Base-by-base conservation (phyloP, 2,888 invertebrate genomes). In the Pterobdella sp. region DNA sequence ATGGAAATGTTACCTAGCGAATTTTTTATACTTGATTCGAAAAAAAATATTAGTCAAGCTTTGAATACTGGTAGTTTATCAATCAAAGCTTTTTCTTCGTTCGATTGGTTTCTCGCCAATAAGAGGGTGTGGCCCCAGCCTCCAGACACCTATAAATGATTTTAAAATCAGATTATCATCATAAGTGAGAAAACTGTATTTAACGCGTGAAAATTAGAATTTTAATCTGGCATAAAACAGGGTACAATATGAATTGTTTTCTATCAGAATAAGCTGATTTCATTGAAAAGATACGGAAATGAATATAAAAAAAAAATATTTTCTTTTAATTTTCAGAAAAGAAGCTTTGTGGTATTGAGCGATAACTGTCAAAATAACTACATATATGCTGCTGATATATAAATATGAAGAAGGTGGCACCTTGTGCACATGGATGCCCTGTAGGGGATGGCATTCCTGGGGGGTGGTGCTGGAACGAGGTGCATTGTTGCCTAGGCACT, bases 401-500 rank as follows among this genome's bases (percentile, higher is more conserved):
- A 4, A 56, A 56, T 56, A 56, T 7, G 42, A 42, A 42, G 42
- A 14, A 18, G 42, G n/a, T n/a, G n/a, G n/a, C 26, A 94, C 88
- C 76, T 89, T 88, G 65, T 89, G 88, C 77, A 92, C 88, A 84
- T 90, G 89, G 75, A 91, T 85, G 49, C 90, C 90, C 72, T 80
- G 89, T 63, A 87, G 78, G 1, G 85, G 81, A 77, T 86, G 86
- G 72, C 93, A 92, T 85, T 94, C 94, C 84, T 91, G 90, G 32
- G 94, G 93, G 37, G 88, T 87, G 0, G 93, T 90, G 1, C 92
- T 90, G 0, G 93, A 93, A 81, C 92, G 93, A 79, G 82, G 79
- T 74, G 90, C 89, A 80, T 90, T 89, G 78, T 93, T 94, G 0
- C 94, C 94, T 76, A 91, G 89, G 75, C 93, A 93, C 91, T 91